Evolutionary conservation across 2,113 vertebrate genomes (phyloP).

Genomic region (Lepidothrix coronata): DNA sequence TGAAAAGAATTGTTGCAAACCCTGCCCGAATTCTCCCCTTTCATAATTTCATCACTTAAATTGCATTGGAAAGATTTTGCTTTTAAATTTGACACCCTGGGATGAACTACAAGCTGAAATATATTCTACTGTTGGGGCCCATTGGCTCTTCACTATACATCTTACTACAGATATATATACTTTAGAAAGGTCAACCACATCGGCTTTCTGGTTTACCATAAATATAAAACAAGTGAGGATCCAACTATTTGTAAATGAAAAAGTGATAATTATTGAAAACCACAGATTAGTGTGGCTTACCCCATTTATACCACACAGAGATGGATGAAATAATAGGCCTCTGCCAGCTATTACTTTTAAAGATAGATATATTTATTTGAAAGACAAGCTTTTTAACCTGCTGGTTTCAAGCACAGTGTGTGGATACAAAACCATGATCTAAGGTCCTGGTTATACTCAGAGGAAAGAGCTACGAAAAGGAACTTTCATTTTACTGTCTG

Average conservation of each 20-base stretch:
- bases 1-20: background rate
- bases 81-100: conserved; percentile 25
- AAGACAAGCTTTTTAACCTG: background rate
- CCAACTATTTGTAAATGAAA: conserved; percentile 66
- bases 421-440: background rate
- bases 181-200: conserved; percentile 50
- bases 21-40: background rate
- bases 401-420: background rate
- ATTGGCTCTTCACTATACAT: background rate
- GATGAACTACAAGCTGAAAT: conserved; percentile 8
- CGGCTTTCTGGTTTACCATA: conserved; percentile 34
- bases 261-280: conserved; percentile 53
- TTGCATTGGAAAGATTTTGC: conserved; percentile 16
- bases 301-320: conserved; percentile 46
- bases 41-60: background rate
- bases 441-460: conserved; percentile 18
- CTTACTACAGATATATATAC: background rate
- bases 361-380: conserved; percentile 43
- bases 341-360: conserved; percentile 46
- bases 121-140: background rate
- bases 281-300: conserved; percentile 38
- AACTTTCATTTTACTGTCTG: conserved; percentile 39
- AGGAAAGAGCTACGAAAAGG: conserved; percentile 7
- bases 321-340: conserved; percentile 54
- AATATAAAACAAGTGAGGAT: conserved; percentile 56